Evolutionary conservation across 2,113 vertebrate genomes (phyloP), one percentile per base, ranked within the genome.

Genomic region (Odontesthes bonariensis): DNA sequence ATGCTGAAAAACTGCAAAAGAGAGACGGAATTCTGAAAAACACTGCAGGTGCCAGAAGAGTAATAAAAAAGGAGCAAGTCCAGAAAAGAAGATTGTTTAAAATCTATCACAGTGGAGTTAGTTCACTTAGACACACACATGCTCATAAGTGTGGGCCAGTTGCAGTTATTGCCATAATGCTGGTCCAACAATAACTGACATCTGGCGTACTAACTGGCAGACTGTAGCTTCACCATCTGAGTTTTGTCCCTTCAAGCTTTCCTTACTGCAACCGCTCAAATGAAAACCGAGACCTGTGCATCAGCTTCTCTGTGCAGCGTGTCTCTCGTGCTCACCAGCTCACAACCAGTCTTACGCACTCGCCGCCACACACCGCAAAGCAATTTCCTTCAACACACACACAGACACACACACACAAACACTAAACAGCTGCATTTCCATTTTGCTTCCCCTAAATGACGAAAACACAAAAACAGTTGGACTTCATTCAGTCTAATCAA

Each of bases 31-130:
- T 77, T 90, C 84, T 81, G 86, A 91, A 92, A 93, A 94, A 92
- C 89, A 89, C 86, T 81, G 75, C 94, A 94, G 94, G 94, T 95
- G 94, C 92, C 94, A 94, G 79, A 91, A 88, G 89, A 88, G 90
- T 87, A 89, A 92, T 92, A 91, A 92, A 92, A 86, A 86, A 83
- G 68, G 79, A 86, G 77, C 82, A 77, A 84, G 86, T 91, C 88
- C 86, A 22, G 85, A 83, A 86, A 91, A 86, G 87, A 85, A 84
- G 89, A 92, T 91, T 86, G 91, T 93, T 92, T 91, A 86, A 92
- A 92, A 89, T 86, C 79, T 81, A 86, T 88, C 92, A 87, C 59
- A 69, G 73, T 56, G 56, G 64, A 86, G 82, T 75, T 82, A 70
- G 71, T 75, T 76, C 76, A 35, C 81, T 55, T n/a, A 82, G 76